These are phyloP conservation scores for Ligdia adustata DNA, from an alignment of 2,888 invertebrate species.

Conservation along the genomic window DNA sequence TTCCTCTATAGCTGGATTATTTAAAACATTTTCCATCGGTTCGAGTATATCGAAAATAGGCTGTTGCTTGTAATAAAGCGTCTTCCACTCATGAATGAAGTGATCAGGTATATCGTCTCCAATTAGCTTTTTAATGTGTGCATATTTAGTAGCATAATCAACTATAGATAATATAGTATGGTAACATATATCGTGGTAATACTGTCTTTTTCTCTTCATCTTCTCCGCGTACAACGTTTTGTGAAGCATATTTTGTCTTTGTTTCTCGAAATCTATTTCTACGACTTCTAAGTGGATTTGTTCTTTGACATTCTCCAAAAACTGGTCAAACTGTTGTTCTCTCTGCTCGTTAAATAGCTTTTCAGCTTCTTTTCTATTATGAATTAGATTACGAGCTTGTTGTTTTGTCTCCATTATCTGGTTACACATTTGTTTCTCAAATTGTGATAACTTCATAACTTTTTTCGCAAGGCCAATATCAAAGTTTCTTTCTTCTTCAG, in stretches of 20 bases:
- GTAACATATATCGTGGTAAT: conserved; percentile 77
- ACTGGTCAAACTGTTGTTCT: conserved; percentile 75
- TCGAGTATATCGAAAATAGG: conserved; percentile 79
- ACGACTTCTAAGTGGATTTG: conserved; percentile 71
- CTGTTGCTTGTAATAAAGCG: conserved; percentile 79
- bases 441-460: conserved; percentile 85
- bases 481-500: conserved; percentile 78
- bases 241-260: conserved; percentile 79
- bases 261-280: conserved; percentile 81
- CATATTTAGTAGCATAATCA: conserved; percentile 80
- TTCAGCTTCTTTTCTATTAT: conserved; percentile 80
- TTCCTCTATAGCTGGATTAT: conserved; percentile 55
- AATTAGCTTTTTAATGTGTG: conserved; percentile 72
- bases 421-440: conserved; percentile 86
- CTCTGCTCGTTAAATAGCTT: conserved; percentile 75
- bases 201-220: conserved; percentile 72
- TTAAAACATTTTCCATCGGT: conserved; percentile 66
- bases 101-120: conserved; percentile 72
- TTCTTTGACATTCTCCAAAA: conserved; percentile 69
- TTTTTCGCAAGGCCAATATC: conserved; percentile 81
- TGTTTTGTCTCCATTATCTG: conserved; percentile 86
- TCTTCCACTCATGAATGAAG: conserved; percentile 82
- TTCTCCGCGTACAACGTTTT: conserved; percentile 81
- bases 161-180: conserved; percentile 81
- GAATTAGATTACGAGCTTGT: conserved; percentile 80